Evolutionary conservation across 2,888 invertebrate genomes (phyloP), one percentile per base, ranked within the genome.

Genomic region (Apamea epomidion): DNA sequence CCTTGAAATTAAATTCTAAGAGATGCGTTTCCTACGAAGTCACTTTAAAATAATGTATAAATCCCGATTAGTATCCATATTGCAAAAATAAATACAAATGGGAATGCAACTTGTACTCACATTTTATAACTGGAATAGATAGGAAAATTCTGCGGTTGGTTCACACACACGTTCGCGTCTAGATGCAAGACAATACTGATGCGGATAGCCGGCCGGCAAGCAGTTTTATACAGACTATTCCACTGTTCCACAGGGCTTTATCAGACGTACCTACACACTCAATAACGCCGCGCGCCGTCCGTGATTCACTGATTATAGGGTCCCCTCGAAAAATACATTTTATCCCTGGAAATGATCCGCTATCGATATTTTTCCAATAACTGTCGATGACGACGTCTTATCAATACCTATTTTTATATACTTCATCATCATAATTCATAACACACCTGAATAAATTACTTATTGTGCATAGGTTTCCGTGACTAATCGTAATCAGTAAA

Each of bases 211-310:
- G 81, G 79, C 80, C 73, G 73, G 72, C 58, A 67, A 83, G 72
- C 81, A 64, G 74, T 85, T 90, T 80, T 90, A 90, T 90, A 90
- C 77, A 62, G 78, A 81, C 51, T 85, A 73, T 70, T 81, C 74
- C 48, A 81, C 51, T 85, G 71, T 70, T 81, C 74, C 48, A 69
- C 60, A 79, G 45, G 37, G 78, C 70, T 84, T 80, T 85, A 85
- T 89, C 89, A 80, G 69, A 78, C 81, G 68, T 75, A n/a, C n/a
- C n/a, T n/a, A 65, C 71, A 58, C 75, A 80, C 45, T 58, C 45
- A 76, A 45, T 82, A 69, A 82, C 82, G 82, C 74, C 58, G 67
- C 25, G 25, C 48, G 25, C n/a, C 45, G 45, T 16, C 51, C 60
- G 65, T 87, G 90, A 89, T 65, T 90, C 84, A 89, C 70, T 80